phyloP scores from a whole-genome alignment of 2,113 vertebrate genomes.

The Nycticebus coucang region DNA sequence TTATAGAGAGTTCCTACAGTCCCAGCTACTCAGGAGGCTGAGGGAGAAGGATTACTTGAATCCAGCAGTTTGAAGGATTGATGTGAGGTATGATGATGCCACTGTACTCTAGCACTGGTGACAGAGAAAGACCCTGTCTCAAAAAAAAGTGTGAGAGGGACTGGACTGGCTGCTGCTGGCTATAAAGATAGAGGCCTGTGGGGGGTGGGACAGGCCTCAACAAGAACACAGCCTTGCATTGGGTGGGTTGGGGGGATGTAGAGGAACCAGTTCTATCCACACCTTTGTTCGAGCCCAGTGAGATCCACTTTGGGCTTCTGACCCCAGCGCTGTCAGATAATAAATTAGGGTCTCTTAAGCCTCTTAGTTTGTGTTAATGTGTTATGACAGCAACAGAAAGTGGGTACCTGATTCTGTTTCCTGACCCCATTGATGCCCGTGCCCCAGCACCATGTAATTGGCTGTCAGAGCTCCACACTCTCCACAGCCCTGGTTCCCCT shows the following conservation, averaged over 20 bases:
- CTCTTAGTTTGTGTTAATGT: background rate
- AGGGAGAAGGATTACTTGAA: too few species aligned
- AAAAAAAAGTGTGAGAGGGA: background rate
- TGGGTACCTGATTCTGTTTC: background rate
- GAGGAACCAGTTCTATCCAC: background rate
- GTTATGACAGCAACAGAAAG: background rate
- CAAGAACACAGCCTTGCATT: background rate
- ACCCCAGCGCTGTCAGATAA: background rate
- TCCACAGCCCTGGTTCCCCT: background rate
- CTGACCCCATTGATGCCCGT: fast-evolving
- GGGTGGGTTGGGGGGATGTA: too few species aligned
- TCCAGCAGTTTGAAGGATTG: too few species aligned
- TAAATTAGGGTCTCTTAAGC: background rate
- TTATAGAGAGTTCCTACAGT: too few species aligned
- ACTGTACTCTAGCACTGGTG: too few species aligned
- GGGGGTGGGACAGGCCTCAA: background rate
- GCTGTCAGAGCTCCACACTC: background rate
- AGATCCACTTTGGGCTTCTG: background rate
- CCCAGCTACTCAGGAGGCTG: too few species aligned
- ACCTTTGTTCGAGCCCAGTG: background rate
- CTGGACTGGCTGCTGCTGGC: background rate
- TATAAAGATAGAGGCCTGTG: background rate
- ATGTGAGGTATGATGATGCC: too few species aligned
- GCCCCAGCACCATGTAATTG: too few species aligned
- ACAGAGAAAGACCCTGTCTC: too few species aligned